Percentiles rank a stretch among this genome's conserved stretches.
These are phyloP conservation scores for Zaprionus taronus DNA, from an alignment of 1,140 invertebrate species.

Conservation along the genomic window DNA sequence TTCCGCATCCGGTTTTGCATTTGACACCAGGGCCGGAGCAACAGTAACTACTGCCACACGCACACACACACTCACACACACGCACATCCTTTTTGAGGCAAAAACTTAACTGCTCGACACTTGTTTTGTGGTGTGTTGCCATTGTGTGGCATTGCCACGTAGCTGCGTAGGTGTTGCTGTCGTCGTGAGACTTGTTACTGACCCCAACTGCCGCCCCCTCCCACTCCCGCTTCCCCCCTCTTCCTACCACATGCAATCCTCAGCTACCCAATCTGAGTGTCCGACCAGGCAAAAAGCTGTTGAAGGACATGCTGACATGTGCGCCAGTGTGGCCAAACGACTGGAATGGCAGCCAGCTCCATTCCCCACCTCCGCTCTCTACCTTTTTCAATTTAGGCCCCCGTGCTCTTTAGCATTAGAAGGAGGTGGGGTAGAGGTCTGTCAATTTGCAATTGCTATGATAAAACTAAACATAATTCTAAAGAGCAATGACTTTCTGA, in stretches of 20 bases:
- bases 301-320: constrained; percentile 73
- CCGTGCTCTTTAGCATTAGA: constrained; percentile 21
- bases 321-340: constrained; percentile 34
- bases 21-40: constrained; percentile 66
- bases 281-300: constrained; percentile 64
- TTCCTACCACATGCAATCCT: constrained; percentile 1
- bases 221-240: neutral
- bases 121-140: constrained; percentile 78
- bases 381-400: constrained; percentile 61
- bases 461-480: constrained; percentile 9
- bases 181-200: constrained; percentile 63
- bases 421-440: neutral
- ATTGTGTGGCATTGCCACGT: constrained; percentile 54
- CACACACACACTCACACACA: constrained; percentile 7
- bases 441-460: neutral
- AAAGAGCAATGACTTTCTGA: neutral
- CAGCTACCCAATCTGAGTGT: constrained; percentile 49
- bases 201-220: constrained; percentile 15
- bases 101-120: constrained; percentile 80
- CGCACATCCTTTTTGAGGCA: constrained; percentile 40
- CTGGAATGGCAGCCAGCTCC: constrained; percentile 46
- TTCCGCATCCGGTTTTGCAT: constrained; percentile 81
- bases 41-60: constrained; percentile 41
- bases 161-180: constrained; percentile 49
- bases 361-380: neutral